These are phyloP conservation scores for Octodonta nipae DNA, from an alignment of 2,888 invertebrate species.

Conservation along the genomic window DNA sequence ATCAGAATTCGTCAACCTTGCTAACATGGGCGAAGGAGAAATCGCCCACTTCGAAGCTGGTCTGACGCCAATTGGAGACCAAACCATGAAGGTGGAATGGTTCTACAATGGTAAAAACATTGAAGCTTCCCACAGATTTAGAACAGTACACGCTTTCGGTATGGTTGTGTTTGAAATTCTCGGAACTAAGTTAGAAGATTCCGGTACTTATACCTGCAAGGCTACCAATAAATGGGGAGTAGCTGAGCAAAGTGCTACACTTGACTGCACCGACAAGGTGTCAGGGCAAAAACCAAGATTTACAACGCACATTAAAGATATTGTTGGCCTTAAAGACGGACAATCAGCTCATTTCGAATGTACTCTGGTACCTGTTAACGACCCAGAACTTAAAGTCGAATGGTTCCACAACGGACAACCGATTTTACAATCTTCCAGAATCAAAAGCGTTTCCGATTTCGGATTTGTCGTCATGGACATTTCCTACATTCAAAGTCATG, in stretches of 20 bases:
- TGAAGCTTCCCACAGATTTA: slow-evolving; percentile 76
- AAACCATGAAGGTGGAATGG: slow-evolving; percentile 90
- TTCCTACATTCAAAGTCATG: slow-evolving; percentile 84
- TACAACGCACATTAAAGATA: slow-evolving; percentile 72
- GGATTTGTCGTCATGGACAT: slow-evolving; percentile 91
- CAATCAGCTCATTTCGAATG: slow-evolving; percentile 93
- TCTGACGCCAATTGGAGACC: slow-evolving; percentile 83
- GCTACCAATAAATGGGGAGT: slow-evolving; percentile 82
- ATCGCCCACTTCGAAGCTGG: slow-evolving; percentile 96
- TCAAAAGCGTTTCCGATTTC: slow-evolving; percentile 88
- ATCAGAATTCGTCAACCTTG: slow-evolving; percentile 69
- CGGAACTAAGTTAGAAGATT: slow-evolving; percentile 85
- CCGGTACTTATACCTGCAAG: slow-evolving; percentile 75
- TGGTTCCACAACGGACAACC: slow-evolving; percentile 94
- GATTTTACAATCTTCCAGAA: slow-evolving; percentile 74
- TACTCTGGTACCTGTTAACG: slow-evolving; percentile 83
- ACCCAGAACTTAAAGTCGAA: slow-evolving; percentile 85
- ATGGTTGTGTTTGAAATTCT: slow-evolving; percentile 93
- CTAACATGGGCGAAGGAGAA: slow-evolving; percentile 83
- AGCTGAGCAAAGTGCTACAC: slow-evolving; percentile 70
- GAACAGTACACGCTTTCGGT: slow-evolving; percentile 93
- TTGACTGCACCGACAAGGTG: slow-evolving; percentile 72
- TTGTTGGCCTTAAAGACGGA: slow-evolving; percentile 78
- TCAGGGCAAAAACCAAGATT: slow-evolving; percentile 79
- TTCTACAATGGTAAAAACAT: slow-evolving; percentile 84